These are phyloP conservation scores for Neuroterus valhalla DNA, from an alignment of 1,140 invertebrate species.

Conservation along the genomic window DNA sequence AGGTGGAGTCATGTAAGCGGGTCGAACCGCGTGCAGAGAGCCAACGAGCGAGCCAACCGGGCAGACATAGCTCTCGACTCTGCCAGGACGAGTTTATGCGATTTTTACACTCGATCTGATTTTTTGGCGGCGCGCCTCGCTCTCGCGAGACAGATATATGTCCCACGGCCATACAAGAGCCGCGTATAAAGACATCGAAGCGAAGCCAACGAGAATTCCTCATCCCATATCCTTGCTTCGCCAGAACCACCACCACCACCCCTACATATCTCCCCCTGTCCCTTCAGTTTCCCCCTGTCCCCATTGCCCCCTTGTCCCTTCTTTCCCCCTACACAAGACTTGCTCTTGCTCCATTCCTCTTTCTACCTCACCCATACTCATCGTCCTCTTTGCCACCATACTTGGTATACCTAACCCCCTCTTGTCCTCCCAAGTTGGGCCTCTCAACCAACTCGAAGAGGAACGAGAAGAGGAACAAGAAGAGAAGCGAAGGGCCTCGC, in stretches of 20 bases:
- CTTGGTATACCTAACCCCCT: constrained; percentile 66
- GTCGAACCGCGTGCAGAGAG: constrained; percentile 57
- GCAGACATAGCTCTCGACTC: constrained; percentile 71
- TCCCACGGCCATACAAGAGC: constrained; percentile 73
- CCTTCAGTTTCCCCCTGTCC: constrained; percentile 38
- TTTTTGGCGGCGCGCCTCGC: constrained; percentile 75
- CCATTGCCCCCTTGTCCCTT: not conserved
- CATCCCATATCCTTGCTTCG: constrained; percentile 65
- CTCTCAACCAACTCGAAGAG: constrained; percentile 33
- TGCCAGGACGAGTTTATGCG: constrained; percentile 75
- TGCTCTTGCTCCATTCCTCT: not conserved
- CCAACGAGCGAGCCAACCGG: constrained; percentile 58
- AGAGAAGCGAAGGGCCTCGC: constrained; percentile 66
- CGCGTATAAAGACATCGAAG: constrained; percentile 76
- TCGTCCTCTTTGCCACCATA: constrained; percentile 68
- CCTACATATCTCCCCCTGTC: constrained; percentile 29
- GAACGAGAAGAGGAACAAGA: constrained; percentile 51
- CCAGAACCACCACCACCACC: constrained; percentile 32
- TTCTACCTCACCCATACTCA: not conserved
- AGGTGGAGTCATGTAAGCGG: constrained; percentile 68
- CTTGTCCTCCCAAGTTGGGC: constrained; percentile 42
- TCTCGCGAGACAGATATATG: constrained; percentile 75
- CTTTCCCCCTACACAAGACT: not conserved
- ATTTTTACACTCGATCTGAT: constrained; percentile 77
- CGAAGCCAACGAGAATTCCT: constrained; percentile 75